phyloP scores from a whole-genome alignment of 2,888 invertebrate species.

The Spilosoma lubricipeda region DNA sequence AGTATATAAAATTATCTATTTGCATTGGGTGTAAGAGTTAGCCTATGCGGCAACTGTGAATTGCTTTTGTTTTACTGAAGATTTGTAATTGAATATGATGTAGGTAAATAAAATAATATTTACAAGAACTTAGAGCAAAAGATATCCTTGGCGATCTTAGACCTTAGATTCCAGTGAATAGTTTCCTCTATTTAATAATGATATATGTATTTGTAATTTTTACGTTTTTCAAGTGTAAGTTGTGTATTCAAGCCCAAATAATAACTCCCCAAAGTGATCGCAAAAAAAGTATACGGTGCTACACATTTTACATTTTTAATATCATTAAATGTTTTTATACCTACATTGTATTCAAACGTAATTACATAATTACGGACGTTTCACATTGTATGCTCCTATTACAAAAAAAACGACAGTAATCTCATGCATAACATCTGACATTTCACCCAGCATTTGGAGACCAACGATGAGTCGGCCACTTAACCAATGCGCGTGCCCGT shows the following conservation, averaged over 20 bases:
- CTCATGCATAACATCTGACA: neutral
- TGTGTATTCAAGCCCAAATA: neutral
- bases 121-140: neutral
- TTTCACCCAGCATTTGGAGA: neutral
- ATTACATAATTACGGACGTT: neutral
- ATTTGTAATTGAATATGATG: neutral
- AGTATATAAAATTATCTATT: conserved; percentile 37
- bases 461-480: neutral
- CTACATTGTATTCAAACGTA: neutral
- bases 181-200: too few species aligned
- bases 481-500: neutral
- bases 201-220: too few species aligned
- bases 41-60: neutral
- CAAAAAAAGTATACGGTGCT: neutral
- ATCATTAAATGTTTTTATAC: neutral
- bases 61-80: neutral
- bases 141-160: neutral
- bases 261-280: neutral
- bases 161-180: too few species aligned
- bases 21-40: conserved; percentile 13
- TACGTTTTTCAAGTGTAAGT: too few species aligned
- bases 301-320: neutral
- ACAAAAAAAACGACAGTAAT: neutral
- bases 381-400: neutral
- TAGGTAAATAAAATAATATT: neutral